These are phyloP conservation scores for Phalacrocorax brasilianus DNA, from an alignment of 2,113 vertebrate genomes.

Conservation along the genomic window DNA sequence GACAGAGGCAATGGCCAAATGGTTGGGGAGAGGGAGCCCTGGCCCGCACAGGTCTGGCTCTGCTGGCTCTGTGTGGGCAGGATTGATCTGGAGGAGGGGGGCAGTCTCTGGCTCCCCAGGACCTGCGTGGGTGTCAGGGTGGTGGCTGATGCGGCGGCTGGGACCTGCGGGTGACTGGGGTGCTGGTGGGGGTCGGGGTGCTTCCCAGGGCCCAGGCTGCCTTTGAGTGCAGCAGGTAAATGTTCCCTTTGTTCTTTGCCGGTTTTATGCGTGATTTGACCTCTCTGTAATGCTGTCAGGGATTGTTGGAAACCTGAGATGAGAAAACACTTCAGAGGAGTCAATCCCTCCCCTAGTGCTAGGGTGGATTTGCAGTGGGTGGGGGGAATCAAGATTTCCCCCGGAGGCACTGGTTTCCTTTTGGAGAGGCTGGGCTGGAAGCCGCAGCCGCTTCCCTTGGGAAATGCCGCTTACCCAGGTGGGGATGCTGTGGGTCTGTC, in stretches of 20 bases:
- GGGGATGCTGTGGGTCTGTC: not conserved
- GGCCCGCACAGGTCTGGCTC: accelerated
- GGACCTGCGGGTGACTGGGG: not conserved
- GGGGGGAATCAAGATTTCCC: not conserved
- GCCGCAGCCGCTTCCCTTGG: not conserved
- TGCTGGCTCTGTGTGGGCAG: not conserved
- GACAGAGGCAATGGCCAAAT: not conserved
- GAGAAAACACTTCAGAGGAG: not conserved
- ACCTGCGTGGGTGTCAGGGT: accelerated
- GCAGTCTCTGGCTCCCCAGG: accelerated
- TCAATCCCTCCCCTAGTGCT: not conserved
- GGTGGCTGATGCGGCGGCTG: not conserved
- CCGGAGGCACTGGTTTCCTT: not conserved
- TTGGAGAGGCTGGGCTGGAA: not conserved
- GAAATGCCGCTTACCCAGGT: not conserved
- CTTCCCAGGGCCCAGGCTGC: not conserved
- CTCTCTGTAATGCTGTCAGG: not conserved
- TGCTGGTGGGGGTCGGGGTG: not conserved
- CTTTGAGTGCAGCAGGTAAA: not conserved
- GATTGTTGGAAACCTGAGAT: conserved; percentile 17
- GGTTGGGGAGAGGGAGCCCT: not conserved
- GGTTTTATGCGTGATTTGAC: not conserved
- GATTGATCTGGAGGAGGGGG: not conserved
- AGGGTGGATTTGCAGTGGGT: not conserved
- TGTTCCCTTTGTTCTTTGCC: conserved; percentile 4